These are phyloP conservation scores for Mormyrops boulengeri DNA, from an alignment of 2,797 vertebrate genomes.

Conservation along the genomic window DNA sequence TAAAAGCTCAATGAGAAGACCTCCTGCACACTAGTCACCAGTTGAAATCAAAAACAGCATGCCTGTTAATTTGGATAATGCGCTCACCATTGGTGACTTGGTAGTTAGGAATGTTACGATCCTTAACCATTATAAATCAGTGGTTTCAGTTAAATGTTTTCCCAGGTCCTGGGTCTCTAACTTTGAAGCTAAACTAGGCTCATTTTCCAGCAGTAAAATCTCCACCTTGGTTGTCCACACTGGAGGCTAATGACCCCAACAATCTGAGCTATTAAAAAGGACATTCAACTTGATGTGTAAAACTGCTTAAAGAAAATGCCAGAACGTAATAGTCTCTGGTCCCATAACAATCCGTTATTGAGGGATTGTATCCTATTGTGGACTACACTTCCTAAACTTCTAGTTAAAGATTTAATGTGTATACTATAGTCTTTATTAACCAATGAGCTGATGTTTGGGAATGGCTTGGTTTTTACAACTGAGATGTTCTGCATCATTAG, in stretches of 20 bases:
- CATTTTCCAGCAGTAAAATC: slow-evolving; percentile 6
- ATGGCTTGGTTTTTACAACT: background rate
- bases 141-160: background rate
- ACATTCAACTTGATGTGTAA: background rate
- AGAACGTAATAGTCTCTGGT: background rate
- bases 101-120: background rate
- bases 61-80: slow-evolving; percentile 2
- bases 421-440: background rate
- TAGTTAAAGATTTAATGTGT: background rate
- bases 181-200: background rate
- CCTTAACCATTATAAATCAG: slow-evolving; percentile 2
- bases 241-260: background rate
- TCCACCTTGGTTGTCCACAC: slow-evolving; percentile 5
- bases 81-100: background rate
- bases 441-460: background rate
- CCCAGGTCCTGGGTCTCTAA: background rate
- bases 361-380: background rate
- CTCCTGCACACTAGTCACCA: background rate
- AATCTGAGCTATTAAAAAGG: background rate
- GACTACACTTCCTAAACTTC: background rate
- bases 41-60: slow-evolving; percentile 1
- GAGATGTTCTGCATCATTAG: background rate
- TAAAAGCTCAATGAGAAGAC: background rate
- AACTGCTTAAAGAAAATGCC: slow-evolving; percentile 7
- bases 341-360: background rate